Evolutionary conservation across 2,113 vertebrate species (phyloP).

Genomic region (Symphodus melops): DNA sequence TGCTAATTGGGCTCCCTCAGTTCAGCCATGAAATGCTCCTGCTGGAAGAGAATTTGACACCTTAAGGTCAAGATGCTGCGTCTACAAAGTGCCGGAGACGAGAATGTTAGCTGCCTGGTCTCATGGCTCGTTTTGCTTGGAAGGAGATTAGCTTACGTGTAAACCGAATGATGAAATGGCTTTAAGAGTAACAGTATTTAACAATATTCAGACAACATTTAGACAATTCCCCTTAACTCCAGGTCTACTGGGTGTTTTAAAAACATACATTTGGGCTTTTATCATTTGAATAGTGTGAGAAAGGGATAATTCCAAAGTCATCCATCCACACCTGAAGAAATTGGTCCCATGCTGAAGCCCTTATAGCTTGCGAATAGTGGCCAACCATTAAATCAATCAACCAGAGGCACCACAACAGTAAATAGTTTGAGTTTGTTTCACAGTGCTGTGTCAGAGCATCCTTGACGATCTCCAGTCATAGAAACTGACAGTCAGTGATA

Average conservation of each 20-base stretch:
- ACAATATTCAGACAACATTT: neutral
- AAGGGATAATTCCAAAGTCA: neutral
- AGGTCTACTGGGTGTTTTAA: no score
- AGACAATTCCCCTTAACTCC: no score
- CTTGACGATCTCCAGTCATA: slow-evolving; percentile 37
- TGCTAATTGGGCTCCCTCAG: slow-evolving; percentile 46
- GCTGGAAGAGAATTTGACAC: slow-evolving; percentile 37
- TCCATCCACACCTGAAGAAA: neutral
- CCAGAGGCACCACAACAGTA: neutral
- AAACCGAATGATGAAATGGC: slow-evolving; percentile 18
- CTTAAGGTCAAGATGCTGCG: slow-evolving; percentile 42
- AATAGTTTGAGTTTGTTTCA: neutral
- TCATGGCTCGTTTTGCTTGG: neutral
- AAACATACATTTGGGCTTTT: no score
- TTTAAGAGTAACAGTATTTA: neutral
- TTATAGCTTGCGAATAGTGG: neutral
- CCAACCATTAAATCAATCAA: slow-evolving; percentile 9
- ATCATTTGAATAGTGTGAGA: neutral
- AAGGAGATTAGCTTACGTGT: neutral
- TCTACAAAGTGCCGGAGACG: slow-evolving; percentile 1
- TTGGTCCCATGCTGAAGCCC: neutral
- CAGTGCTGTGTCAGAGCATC: slow-evolving; percentile 9
- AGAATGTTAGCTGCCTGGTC: neutral
- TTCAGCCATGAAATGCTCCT: slow-evolving; percentile 45
- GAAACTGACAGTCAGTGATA: slow-evolving; percentile 37